Evolutionary conservation across 1,140 invertebrate species (phyloP), one percentile per base, ranked within the genome.

Genomic region (Onthophagus taurus): DNA sequence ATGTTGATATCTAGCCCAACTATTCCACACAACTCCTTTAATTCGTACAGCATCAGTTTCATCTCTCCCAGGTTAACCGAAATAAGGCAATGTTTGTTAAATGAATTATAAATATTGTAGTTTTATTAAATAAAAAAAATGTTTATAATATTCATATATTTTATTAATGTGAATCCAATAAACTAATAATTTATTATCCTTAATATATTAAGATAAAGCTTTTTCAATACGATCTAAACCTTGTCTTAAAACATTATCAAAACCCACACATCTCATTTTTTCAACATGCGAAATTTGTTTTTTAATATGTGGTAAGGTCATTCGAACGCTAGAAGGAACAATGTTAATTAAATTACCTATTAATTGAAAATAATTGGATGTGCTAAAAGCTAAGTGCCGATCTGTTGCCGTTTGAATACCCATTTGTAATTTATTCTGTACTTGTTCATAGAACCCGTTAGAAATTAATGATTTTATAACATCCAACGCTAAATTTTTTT

Each of bases 371-470:
- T 55, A 62, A 37, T 57, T 54, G 16, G 51, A 53, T 0, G 54
- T 53, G 48, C 55, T 58, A 44, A 62, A 55, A 2, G 51, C 56
- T 30, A 64, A 49, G 49, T 62, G 53, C 50, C 61, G 58, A 17
- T 57, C 48, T 14, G 54, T 58, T n/a, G 56, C 21, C 6, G 31
- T 13, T 13, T 53, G 18, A 6, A 60, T 26, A 17, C 29, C 21
- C 4, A 45, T 33, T 24, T 42, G 21, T 45, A 61, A 49, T 19
- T 53, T 43, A 26, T 43, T 9, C 26, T 42, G 48, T 1, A 59
- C 43, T 33, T 51, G 36, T 3, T n/a, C 11, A 45, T 54, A 57
- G 16, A 52, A 47, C 4, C 42, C 34, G 7, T 49, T 52, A 16
- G 17, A 44, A 12, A 46, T 50, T 11, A 61, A 48, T 16, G 35